Base-by-base conservation (phyloP, 2,888 invertebrate species). In the Ashinkailepas kermadecensis region DNA sequence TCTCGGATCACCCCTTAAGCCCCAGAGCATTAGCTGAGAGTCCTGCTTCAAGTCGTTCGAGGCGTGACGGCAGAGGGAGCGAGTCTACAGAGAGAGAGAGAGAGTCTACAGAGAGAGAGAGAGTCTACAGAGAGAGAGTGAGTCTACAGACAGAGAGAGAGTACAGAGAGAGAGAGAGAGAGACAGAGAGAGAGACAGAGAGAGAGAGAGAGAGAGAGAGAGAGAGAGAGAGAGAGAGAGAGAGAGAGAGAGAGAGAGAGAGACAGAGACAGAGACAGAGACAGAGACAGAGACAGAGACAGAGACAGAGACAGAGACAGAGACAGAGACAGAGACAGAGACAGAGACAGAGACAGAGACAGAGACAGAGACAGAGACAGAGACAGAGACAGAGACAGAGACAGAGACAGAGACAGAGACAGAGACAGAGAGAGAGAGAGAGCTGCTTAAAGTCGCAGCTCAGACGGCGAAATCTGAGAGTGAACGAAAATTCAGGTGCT, bases 241-340 rank as follows among this genome's bases (percentile, higher is more conserved):
- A 74, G 78, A 74, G 78, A 74, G 78, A 74, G 78, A 74, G 74
- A 74, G 74, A 74, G 74, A 74, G 74, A 74, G 74, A 74, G 74
- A 74, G 74, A 74, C 15, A 74, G 74, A 74, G 74, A 74, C 15
- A 74, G 74, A 74, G 74, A 74, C 15, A 74, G 74, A 74, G 74
- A 74, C 15, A 74, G 74, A 74, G 74, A 74, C 15, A 74, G 74
- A 58, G 58, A 58, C 10, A 81, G 64, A 65, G 57, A 81, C 25
- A 81, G 25, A 81, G 57, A 23, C 4, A 59, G 58, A 81, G 58
- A 70, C 56, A 81, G 78, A 78, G 25, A 81, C 39, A 78, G 25
- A 81, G 58, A 58, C 10, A 58, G 58, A 58, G 58, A 58, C 10
- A 58, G 58, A 58, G 58, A 58, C 10, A 58, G 58, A 58, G 58